phyloP scores from a whole-genome alignment of 2,888 invertebrate genomes.

The Rutpela maculata region DNA sequence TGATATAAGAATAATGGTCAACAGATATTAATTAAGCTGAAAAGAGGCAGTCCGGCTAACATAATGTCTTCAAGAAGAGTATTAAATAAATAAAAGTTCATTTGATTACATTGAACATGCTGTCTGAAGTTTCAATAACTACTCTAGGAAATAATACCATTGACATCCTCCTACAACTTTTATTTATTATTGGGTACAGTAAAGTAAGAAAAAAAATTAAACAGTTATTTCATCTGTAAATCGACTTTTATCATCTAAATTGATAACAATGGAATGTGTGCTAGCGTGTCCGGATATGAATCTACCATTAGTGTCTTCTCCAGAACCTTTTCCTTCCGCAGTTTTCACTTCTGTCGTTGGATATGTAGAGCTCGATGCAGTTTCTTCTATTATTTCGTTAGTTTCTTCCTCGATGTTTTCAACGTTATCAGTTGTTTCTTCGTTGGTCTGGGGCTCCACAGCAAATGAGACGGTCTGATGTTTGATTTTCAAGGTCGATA shows the following conservation, averaged over 20 bases:
- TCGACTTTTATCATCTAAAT: conserved; percentile 86
- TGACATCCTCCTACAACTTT: conserved; percentile 47
- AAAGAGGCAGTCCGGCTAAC: too few species aligned
- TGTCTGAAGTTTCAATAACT: neutral
- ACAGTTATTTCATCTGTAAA: conserved; percentile 90
- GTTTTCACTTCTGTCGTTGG: conserved; percentile 57
- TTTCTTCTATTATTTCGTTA: conserved; percentile 57
- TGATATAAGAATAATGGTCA: neutral
- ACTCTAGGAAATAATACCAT: neutral
- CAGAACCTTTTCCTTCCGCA: conserved; percentile 48
- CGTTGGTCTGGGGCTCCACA: conserved; percentile 66
- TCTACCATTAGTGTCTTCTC: conserved; percentile 68
- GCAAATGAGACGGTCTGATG: conserved; percentile 75
- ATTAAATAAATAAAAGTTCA: neutral
- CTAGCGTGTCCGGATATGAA: conserved; percentile 81
- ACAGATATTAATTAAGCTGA: neutral
- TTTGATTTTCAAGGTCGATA: conserved; percentile 65
- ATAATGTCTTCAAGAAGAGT: too few species aligned
- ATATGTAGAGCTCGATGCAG: conserved; percentile 55
- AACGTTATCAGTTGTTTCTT: conserved; percentile 34
- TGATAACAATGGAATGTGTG: conserved; percentile 87
- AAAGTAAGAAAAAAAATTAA: conserved; percentile 69
- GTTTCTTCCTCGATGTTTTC: conserved; percentile 37
- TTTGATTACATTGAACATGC: neutral
- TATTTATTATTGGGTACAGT: conserved; percentile 61